A percentile compares a stretch with the other conserved stretches of the same genome.
Conservation (phyloP, 2,888 invertebrate genomes). For the Papilio demoleus region DNA sequence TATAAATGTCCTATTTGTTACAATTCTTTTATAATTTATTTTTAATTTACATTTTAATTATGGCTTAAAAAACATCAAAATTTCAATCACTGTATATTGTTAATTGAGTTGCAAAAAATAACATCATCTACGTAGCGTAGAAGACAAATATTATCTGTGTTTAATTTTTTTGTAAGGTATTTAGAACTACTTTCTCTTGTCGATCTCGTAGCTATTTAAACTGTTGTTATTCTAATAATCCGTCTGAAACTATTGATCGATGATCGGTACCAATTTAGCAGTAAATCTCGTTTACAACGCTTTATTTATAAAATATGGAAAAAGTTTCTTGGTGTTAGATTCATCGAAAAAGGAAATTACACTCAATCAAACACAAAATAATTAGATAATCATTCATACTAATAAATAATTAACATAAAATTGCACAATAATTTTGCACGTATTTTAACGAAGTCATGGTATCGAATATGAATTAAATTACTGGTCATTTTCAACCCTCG, state of each 20-base stretch:
- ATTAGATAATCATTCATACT: background rate
- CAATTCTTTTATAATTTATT: background rate
- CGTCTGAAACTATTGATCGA: background rate
- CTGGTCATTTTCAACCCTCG: slow-evolving; percentile 23
- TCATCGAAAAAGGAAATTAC: background rate
- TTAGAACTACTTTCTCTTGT: background rate
- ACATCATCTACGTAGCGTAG: too few relatives aligned
- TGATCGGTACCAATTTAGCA: background rate
- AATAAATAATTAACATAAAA: background rate
- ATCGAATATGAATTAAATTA: slow-evolving; percentile 9
- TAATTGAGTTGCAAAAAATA: background rate
- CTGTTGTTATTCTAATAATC: background rate
- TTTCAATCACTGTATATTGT: background rate
- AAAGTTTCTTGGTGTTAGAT: too few relatives aligned
- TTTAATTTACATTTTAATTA: background rate
- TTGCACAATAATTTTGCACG: slow-evolving; percentile 29
- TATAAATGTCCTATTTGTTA: background rate
- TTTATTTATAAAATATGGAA: too few relatives aligned
- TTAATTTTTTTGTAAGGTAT: background rate
- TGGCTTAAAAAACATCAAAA: background rate
- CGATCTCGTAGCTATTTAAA: background rate
- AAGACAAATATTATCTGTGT: too few relatives aligned
- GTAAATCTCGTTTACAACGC: too few relatives aligned
- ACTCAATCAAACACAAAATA: background rate
- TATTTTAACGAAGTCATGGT: slow-evolving; percentile 3